A percentile compares a stretch with the other conserved stretches of the same genome.
phyloP scores from a whole-genome alignment of 2,113 vertebrate species.

The Hyaena hyaena region DNA sequence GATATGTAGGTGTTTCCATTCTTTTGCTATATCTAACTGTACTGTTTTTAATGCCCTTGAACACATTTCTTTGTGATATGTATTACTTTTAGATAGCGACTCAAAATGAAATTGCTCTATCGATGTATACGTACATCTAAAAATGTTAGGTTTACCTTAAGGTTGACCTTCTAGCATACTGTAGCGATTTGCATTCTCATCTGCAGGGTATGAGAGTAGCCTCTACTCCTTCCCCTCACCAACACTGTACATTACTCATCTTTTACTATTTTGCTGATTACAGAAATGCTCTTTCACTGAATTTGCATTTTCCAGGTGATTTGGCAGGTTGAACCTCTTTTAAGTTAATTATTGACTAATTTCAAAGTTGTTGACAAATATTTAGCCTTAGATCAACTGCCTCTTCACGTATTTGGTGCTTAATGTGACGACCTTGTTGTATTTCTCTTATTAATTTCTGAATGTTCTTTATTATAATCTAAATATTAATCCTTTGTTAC shows the following conservation, averaged over 20 bases:
- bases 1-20: background rate
- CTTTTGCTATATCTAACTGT: background rate
- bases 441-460: conserved; percentile 35
- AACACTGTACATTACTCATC: background rate
- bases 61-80: background rate
- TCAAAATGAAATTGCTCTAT: background rate
- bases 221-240: background rate
- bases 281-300: background rate
- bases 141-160: background rate
- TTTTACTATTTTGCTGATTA: background rate
- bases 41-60: background rate
- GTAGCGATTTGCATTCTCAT: background rate
- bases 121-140: background rate
- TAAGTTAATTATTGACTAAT: background rate
- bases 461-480: background rate
- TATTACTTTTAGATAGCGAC: background rate
- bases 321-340: background rate
- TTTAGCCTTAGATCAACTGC: background rate
- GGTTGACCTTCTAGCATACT: background rate
- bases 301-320: background rate
- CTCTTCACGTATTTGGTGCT: background rate
- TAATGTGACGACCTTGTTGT: background rate
- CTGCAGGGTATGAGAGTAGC: background rate
- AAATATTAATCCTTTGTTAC: background rate
- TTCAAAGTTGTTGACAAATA: background rate